Conservation (phyloP, 2,888 invertebrate species). For the Acanthosepion pharaonis region DNA sequence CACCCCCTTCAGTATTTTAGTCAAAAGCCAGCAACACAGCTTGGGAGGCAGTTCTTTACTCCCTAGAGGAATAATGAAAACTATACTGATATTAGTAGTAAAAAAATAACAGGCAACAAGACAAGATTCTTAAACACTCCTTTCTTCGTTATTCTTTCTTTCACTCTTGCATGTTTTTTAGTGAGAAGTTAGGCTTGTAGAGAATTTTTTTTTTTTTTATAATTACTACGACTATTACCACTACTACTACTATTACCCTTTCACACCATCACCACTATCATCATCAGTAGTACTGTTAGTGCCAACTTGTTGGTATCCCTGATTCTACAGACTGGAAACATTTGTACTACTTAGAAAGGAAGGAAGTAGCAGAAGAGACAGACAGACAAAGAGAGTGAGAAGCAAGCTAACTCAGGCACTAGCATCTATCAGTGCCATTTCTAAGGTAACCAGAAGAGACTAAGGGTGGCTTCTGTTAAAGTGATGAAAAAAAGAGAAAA, state of each 20-base stretch:
- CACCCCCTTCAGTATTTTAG: neutral
- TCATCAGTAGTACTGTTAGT: neutral
- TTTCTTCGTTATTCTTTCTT: neutral
- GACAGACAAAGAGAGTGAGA: conserved; percentile 10
- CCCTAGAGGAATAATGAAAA: neutral
- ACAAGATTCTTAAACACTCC: neutral
- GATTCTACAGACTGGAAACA: conserved; percentile 21
- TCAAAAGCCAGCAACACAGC: neutral
- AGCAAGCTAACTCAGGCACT: neutral
- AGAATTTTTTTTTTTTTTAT: neutral
- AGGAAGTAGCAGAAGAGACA: conserved; percentile 33
- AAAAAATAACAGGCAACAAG: neutral
- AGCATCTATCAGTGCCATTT: neutral
- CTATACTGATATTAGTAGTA: neutral
- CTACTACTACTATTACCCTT: neutral
- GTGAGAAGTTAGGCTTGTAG: neutral
- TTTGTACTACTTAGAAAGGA: conserved; percentile 4
- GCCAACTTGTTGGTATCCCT: conserved; percentile 33
- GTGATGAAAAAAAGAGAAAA: neutral
- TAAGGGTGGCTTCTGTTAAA: neutral
- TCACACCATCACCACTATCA: neutral
- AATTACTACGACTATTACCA: neutral
- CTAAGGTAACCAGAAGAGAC: neutral
- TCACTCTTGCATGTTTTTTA: neutral
- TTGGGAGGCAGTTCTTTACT: neutral